Percentiles rank a stretch among this genome's conserved stretches.
These are phyloP conservation scores for Apostichopus japonicus DNA, from an alignment of 35 echinoderm and acorn worm species.

Conservation along the genomic window DNA sequence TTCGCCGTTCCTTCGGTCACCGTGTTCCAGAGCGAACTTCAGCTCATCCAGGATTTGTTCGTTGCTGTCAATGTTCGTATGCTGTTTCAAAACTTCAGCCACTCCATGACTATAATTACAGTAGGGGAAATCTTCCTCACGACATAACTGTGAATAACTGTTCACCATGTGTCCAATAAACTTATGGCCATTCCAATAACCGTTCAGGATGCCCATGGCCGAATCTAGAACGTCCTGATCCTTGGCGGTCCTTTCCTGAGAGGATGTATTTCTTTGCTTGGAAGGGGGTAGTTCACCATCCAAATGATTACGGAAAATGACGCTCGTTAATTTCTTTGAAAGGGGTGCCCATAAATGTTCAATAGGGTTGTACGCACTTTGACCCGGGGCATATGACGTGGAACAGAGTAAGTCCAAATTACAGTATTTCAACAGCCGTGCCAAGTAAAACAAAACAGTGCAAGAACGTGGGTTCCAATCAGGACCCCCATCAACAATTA, in stretches of 20 bases:
- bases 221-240: background rate
- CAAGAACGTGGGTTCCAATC: constrained; percentile 41
- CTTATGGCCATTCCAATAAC: background rate
- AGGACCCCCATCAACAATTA: constrained; percentile 53
- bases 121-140: background rate
- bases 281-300: background rate
- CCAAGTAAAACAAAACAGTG: constrained; percentile 16
- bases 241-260: background rate
- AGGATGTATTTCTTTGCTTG: background rate
- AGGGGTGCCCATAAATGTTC: constrained; percentile 15
- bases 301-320: background rate
- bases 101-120: background rate
- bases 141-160: background rate
- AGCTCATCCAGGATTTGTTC: background rate
- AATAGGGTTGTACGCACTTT: constrained; percentile 59
- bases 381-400: constrained; percentile 20
- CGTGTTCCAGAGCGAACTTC: constrained; percentile 4
- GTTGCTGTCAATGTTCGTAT: background rate
- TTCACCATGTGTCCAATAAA: background rate
- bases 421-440: constrained; percentile 10
- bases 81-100: background rate
- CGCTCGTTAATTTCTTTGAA: background rate
- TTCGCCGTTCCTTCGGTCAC: constrained; percentile 1
- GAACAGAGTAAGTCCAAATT: constrained; percentile 48
- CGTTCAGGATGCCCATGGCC: background rate